Evolutionary conservation across 2,113 vertebrate species (phyloP), one percentile per base, ranked within the genome.

Genomic region (Sciurus niger): DNA sequence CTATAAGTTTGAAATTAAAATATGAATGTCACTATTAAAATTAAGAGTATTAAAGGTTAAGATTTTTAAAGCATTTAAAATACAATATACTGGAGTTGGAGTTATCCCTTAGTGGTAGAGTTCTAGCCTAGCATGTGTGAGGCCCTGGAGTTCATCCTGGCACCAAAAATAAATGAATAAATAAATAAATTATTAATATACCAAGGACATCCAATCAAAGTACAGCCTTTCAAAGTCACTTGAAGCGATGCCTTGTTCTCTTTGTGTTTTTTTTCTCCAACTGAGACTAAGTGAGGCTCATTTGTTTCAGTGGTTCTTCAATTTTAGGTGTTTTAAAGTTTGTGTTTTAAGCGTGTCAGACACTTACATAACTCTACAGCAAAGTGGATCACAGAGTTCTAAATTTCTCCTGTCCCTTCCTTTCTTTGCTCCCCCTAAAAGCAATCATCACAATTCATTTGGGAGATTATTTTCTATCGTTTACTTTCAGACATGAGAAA

Each of bases 401-500:
- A 4, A 24, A 72, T 93, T 12, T 5, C 10, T n/a, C 3, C 4
- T 77, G 17, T 28, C 4, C 1, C 18, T 34, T 83, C 34, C 43
- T 9, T 40, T 90, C 30, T 93, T 90, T 76, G 17, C 17, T 72
- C 34, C 20, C 32, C 84, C 25, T 46, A 55, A 65, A 85, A 95
- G 37, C 55, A 83, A 79, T 0, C 11, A 30, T 65, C 78, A 24
- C 74, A 76, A 55, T 67, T 77, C 70, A 40, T 51, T 77, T 80
- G 55, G 14, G 46, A 24, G 40, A 24, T n/a, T 40, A n/a, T 87
- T 93, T 83, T 46, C 11, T 32, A 30, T 48, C 63, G 83, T 22
- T 70, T 87, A 72, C 65, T 92, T 84, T 63, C 55, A 84, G 79
- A 94, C 58, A n/a, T 18, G 63, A 91, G n/a, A 22, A 90, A 88